Evolutionary conservation across 2,797 vertebrate genomes (phyloP).

Genomic region (Masticophis lateralis): DNA sequence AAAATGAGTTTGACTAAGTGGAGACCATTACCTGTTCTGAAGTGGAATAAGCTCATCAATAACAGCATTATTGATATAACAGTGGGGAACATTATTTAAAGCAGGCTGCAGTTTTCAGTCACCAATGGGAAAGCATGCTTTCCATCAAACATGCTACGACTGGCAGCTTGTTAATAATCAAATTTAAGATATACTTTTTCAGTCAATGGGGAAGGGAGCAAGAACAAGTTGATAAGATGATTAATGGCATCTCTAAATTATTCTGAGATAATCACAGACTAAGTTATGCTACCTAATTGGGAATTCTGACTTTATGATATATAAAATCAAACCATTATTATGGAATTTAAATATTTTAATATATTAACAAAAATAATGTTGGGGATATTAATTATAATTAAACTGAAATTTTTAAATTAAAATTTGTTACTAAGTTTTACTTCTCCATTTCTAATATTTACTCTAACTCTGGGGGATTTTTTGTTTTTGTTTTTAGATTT

Average conservation of each 20-base stretch:
- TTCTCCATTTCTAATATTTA: neutral
- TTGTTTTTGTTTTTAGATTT: neutral
- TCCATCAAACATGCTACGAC: neutral
- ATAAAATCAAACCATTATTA: neutral
- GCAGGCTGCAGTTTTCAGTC: neutral
- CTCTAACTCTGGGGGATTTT: neutral
- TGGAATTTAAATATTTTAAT: neutral
- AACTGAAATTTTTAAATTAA: neutral
- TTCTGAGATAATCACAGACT: neutral
- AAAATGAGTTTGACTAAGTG: neutral
- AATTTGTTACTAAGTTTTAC: neutral
- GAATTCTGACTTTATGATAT: neutral
- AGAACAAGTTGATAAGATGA: neutral
- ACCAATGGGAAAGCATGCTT: neutral
- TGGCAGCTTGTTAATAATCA: neutral
- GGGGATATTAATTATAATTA: neutral
- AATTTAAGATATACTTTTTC: neutral
- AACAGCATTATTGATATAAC: neutral
- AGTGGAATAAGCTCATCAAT: neutral
- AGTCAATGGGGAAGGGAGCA: neutral
- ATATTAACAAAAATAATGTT: neutral
- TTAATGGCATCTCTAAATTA: neutral
- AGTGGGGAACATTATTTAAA: neutral
- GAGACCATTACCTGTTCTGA: neutral
- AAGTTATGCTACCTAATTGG: neutral